Base-by-base conservation (phyloP, 2,888 invertebrate species). In the Oxyscelio sp. region DNA sequence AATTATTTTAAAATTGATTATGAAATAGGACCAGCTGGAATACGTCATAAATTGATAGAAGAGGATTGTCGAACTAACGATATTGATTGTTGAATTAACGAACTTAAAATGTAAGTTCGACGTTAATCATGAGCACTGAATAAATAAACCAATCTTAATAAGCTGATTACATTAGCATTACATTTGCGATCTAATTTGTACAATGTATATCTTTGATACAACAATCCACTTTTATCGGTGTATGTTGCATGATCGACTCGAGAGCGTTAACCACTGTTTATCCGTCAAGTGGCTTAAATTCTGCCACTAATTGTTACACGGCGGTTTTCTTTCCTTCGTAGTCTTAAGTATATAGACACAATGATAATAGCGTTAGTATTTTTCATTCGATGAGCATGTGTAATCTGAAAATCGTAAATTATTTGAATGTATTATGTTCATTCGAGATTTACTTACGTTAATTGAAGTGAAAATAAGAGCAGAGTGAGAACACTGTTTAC, bases 261-360 rank as follows among this genome's bases (percentile, higher is more conserved):
- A 63, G 11, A 43, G 48, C 27, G 56, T 43, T 40, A 73, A 63
- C 4, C 40, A 63, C 11, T 58, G 61, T 66, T 58, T 40, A 66
- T 54, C 50, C 34, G 54, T 81, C 80, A 45, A 66, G 66, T 48
- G 65, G 68, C 61, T 27, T 38, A 21, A 75, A 75, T 70, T 74
- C 38, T 65, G 71, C 71, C 71, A 71, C 63, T 58, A 75, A 45
- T 73, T 73, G 56, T 78, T 73, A 77, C 27, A 73, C 68, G 54
- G 70, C 70, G 68, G 66, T 65, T 73, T 56, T 73, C 71, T 77
- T 83, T 78, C 77, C 73, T 77, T 66, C 66, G 34, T 83, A 75
- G 70, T 74, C 19, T 74, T 75, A 75, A 81, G 74, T n/a, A n/a
- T 54, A 63, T 74, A 70, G 70, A 31, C 45, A 81, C 54, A 68